Base-by-base conservation (phyloP, 1,140 invertebrate species). In the Drosophila yakuba region DNA sequence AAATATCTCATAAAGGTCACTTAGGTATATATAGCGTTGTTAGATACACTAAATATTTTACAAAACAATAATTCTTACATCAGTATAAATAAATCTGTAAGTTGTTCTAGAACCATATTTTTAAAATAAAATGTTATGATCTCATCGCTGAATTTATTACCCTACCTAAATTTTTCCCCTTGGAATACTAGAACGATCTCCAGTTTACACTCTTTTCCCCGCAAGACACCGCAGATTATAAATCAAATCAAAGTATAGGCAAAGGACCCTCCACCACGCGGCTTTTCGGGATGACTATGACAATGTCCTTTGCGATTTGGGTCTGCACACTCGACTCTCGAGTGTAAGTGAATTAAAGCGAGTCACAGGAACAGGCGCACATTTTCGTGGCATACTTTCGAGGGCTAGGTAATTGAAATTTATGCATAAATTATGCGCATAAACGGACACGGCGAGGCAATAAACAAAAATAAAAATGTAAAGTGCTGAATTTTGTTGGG, bases 381-480 rank as follows among this genome's bases (percentile, higher is more conserved):
- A 74, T 61, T 67, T 60, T 38, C 39, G 28, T 66, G 63, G 68
- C 82, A 74, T 85, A 74, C 74, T 74, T 80, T 50, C 48, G 74
- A 55, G 74, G 60, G 41, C 48, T 63, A 77, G 72, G 72, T 83
- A 88, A 88, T 88, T 89, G 83, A 88, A 89, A 88, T 83, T 74
- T 89, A 88, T 88, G 84, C 83, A 88, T 88, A 88, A 88, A 84
- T 88, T 88, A 89, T 88, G 83, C 83, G 80, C 84, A 80, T 89
- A 89, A 88, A 88, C 80, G 84, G 84, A 89, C 84, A 84, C 73
- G 73, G 62, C 62, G 20, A 76, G 52, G 84, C 84, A 83, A 86
- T 86, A 83, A 89, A 86, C 76, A 89, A 89, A 86, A 80, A 72
- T 74, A 71, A 74, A 78, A 81, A 74, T 75, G 60, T 59, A 74